Conservation (phyloP, 2,113 vertebrate species). For the Phocoena sinus region DNA sequence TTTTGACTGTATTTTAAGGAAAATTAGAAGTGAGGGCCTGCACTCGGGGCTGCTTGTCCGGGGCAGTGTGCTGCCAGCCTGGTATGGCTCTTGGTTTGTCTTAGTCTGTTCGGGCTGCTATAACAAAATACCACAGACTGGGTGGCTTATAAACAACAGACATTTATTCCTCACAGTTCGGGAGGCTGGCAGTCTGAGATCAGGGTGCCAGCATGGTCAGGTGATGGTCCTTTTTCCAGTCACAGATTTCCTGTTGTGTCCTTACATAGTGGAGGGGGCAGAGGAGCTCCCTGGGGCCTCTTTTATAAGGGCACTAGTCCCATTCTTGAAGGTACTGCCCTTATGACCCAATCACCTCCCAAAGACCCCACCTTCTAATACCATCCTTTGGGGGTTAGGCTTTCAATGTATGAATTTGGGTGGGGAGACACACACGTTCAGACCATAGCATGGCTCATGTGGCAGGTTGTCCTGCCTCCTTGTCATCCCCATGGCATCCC, state of each 20-base stretch:
- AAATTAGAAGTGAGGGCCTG: background rate
- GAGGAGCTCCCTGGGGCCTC: background rate
- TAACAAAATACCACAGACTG: too few species aligned
- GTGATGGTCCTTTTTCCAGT: background rate
- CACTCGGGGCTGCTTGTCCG: background rate
- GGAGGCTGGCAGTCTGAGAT: background rate
- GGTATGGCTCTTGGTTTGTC: background rate
- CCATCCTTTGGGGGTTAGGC: background rate
- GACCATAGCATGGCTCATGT: background rate
- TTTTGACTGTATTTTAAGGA: slow-evolving; percentile 17
- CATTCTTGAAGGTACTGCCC: too few species aligned
- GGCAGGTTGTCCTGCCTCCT: background rate
- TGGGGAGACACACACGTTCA: background rate
- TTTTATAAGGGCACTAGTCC: background rate
- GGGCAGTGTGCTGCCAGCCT: background rate
- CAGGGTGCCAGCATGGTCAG: background rate
- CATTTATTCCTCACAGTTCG: background rate
- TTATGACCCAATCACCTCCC: background rate
- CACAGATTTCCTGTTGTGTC: background rate
- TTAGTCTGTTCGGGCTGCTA: background rate
- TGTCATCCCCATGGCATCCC: background rate
- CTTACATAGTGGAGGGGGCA: background rate
- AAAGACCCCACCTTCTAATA: background rate
- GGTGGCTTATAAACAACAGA: background rate
- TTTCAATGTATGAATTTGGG: background rate